Conservation (phyloP, 2,797 vertebrate genomes). For the Urophycis tenuis region DNA sequence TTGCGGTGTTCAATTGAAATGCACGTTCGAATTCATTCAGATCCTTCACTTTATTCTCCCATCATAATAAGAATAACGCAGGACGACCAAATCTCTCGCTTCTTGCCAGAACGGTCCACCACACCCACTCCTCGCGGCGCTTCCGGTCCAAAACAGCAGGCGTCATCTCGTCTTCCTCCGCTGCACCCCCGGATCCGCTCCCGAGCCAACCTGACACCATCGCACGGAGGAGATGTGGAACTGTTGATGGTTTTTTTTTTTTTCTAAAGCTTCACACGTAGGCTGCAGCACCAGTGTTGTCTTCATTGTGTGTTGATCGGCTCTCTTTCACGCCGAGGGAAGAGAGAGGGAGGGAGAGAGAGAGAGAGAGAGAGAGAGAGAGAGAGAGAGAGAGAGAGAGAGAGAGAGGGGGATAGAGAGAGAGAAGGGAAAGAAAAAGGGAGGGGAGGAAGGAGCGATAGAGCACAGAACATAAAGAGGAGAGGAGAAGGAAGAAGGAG, state of each 20-base stretch:
- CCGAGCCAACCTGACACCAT: not conserved
- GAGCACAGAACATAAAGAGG: not conserved
- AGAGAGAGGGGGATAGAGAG: not conserved
- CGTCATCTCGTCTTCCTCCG: constrained; percentile 20
- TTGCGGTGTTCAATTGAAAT: not conserved
- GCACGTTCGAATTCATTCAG: too few species aligned
- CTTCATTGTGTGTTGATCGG: not conserved
- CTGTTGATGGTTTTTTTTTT: not conserved
- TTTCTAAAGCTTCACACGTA: not conserved
- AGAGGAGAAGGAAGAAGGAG: not conserved
- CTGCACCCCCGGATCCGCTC: not conserved
- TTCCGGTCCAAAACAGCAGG: constrained; percentile 20
- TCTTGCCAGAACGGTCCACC: not conserved
- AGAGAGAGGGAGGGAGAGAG: not conserved
- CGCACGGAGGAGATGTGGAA: not conserved
- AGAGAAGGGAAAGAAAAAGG: too few species aligned
- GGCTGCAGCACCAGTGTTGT: not conserved
- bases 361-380: not conserved
- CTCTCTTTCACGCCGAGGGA: not conserved
- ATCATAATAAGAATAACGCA: too few species aligned
- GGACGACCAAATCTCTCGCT: not conserved
- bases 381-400: not conserved
- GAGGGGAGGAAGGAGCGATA: not conserved
- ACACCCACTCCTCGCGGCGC: constrained; percentile 9
- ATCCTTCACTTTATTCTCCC: not conserved